These are phyloP conservation scores for Sclerurus mexicanus DNA, from an alignment of 2,113 vertebrate genomes.

Conservation along the genomic window DNA sequence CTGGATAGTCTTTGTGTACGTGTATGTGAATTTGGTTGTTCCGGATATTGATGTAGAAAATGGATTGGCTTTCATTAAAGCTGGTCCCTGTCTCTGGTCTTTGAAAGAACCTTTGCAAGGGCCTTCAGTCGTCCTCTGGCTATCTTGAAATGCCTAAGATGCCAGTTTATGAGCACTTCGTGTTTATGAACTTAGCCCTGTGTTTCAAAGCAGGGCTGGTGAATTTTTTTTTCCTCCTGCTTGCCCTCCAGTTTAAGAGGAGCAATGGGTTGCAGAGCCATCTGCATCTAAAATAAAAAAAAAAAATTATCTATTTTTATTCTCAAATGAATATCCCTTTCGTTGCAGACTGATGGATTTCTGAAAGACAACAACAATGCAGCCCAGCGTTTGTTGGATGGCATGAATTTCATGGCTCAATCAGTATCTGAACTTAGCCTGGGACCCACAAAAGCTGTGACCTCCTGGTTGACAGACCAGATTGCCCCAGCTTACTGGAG, in stretches of 20 bases:
- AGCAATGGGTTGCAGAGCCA: neutral
- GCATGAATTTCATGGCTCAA: constrained; percentile 96
- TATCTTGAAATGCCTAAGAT: neutral
- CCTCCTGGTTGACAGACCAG: constrained; percentile 97
- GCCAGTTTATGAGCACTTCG: neutral
- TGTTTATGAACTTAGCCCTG: neutral
- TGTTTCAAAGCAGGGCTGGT: neutral
- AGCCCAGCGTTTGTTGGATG: constrained; percentile 93
- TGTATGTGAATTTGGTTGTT: neutral
- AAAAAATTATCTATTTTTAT: neutral
- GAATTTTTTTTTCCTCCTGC: neutral
- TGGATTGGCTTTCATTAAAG: neutral
- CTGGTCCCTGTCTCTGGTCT: neutral
- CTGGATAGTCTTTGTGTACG: neutral
- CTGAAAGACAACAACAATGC: constrained; percentile 99
- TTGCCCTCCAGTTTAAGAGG: neutral
- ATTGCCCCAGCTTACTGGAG: constrained; percentile 98
- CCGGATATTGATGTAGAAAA: neutral
- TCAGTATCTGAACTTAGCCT: constrained; percentile 96
- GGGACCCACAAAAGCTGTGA: constrained; percentile 95
- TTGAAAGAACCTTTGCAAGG: neutral
- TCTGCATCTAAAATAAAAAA: neutral
- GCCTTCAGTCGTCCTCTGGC: neutral
- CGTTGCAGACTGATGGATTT: constrained; percentile 88
- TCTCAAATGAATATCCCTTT: neutral